Base-by-base conservation (phyloP, 1,140 invertebrate genomes). In the Aphis gossypii region DNA sequence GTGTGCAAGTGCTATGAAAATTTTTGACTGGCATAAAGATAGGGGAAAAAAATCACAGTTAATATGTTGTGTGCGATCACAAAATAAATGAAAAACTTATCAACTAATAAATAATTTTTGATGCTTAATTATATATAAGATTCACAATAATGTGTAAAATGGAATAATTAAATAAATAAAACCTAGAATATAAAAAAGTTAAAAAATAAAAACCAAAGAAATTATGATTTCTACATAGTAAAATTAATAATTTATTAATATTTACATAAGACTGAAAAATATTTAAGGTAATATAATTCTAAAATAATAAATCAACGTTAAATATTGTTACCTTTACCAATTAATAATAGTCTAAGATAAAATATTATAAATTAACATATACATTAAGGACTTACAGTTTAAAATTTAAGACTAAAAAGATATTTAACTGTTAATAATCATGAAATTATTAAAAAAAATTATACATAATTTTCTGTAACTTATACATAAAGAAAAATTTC, bases 11-110 rank as follows among this genome's bases (percentile, higher is more conserved):
- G 23, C 30, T 44, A 51, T 51, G 9, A 54, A 93, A 93, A 56
- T 60, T 54, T 51, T 25, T 86, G 46, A 35, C 25, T 93, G 48
- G 76, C 21, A 93, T 86, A 93, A 84, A 90, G 2, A 86, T 84
- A 44, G 4, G 21, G 44, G 48, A 9, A 41, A 30, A 68, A 46
- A 91, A 91, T 83, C 44, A 44, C 48, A 84, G 48, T 38, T 82
- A 54, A 23, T 51, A 93, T 93, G 92, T 93, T 93, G 92, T 93
- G 92, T 93, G 92, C 92, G 92, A 93, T 93, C 92, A 93, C 82
- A 93, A 84, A 93, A 84, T 90, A 60, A 54, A 56, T 38, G 11
- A 93, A 51, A 25, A 82, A 48, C 60, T 92, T 83, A 82, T 48
- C 9, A 92, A 92, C 76, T 92, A 48, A 82, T 82, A 60, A 44